These are phyloP conservation scores for Paramormyrops kingsleyae DNA, from an alignment of 2,113 vertebrate species.

Conservation along the genomic window DNA sequence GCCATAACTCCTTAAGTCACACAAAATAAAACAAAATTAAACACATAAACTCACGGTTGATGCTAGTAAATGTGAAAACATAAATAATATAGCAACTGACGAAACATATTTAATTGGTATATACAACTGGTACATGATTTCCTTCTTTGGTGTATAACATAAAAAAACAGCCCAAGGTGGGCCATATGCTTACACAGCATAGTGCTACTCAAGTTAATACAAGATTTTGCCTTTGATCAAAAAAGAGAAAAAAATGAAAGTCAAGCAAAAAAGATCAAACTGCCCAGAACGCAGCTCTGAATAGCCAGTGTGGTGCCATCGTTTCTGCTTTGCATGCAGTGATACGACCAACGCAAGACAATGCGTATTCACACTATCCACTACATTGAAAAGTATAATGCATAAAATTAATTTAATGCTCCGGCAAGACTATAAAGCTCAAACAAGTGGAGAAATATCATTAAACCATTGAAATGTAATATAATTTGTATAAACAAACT, in stretches of 20 bases:
- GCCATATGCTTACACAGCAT: conserved; percentile 50
- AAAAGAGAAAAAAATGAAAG: conserved; percentile 43
- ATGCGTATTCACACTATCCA: conserved; percentile 40
- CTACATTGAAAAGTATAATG: conserved; percentile 61
- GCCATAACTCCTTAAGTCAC: conserved; percentile 30
- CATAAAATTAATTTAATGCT: conserved; percentile 88
- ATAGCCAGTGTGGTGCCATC: conserved; percentile 38
- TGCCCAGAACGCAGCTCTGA: conserved; percentile 34
- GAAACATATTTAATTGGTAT: neutral
- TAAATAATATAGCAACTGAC: neutral
- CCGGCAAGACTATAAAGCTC: conserved; percentile 88
- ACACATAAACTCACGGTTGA: neutral
- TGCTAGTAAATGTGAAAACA: neutral
- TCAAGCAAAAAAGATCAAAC: conserved; percentile 42
- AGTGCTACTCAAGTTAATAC: conserved; percentile 46
- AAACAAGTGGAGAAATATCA: conserved; percentile 91
- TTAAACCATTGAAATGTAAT: conserved; percentile 82
- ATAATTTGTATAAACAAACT: conserved; percentile 99
- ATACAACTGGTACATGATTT: conserved; percentile 35
- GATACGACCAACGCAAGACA: conserved; percentile 41
- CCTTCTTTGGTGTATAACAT: conserved; percentile 24
- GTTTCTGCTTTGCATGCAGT: conserved; percentile 41
- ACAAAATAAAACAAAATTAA: neutral
- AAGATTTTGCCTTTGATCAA: conserved; percentile 50
- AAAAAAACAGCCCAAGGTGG: conserved; percentile 21